Evolutionary conservation across 2,113 vertebrate species (phyloP).

Genomic region (Cryptotis parvus): DNA sequence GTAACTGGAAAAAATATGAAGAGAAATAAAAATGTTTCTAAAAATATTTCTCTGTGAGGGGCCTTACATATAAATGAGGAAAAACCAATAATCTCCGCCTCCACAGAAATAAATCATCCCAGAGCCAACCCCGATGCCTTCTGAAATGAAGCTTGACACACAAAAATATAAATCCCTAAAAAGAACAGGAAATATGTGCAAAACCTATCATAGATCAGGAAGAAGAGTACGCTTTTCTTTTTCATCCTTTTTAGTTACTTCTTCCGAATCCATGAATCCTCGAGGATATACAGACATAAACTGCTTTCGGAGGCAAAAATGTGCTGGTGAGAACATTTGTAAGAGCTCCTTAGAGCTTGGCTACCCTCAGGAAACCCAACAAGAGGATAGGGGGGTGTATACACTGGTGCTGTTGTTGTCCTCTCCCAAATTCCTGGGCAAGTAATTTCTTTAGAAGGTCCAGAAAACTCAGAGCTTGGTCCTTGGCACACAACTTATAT

Average conservation of each 20-base stretch:
- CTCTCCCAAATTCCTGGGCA: neutral
- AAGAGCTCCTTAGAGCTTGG: neutral
- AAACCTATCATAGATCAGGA: constrained; percentile 60
- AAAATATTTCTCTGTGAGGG: constrained; percentile 77
- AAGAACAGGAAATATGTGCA: constrained; percentile 47
- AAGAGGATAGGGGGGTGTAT: rapidly evolving
- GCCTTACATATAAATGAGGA: constrained; percentile 78
- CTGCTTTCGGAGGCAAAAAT: neutral
- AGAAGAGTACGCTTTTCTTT: neutral
- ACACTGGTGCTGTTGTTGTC: neutral
- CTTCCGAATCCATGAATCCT: neutral
- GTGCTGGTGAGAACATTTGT: too few relatives aligned
- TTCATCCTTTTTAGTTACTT: neutral
- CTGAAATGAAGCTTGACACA: constrained; percentile 70
- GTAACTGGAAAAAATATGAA: constrained; percentile 64
- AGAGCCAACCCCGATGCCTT: constrained; percentile 66
- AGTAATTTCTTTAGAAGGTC: neutral
- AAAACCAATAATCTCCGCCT: constrained; percentile 80
- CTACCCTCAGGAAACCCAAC: neutral
- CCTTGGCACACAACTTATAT: neutral
- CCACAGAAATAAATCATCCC: constrained; percentile 77
- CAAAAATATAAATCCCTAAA: constrained; percentile 64
- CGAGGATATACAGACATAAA: neutral
- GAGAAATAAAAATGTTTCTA: constrained; percentile 74
- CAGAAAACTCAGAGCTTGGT: neutral